Evolutionary conservation across 2,888 invertebrate genomes (phyloP), one percentile per base, ranked within the genome.

Genomic region (Osmoderma eremita): DNA sequence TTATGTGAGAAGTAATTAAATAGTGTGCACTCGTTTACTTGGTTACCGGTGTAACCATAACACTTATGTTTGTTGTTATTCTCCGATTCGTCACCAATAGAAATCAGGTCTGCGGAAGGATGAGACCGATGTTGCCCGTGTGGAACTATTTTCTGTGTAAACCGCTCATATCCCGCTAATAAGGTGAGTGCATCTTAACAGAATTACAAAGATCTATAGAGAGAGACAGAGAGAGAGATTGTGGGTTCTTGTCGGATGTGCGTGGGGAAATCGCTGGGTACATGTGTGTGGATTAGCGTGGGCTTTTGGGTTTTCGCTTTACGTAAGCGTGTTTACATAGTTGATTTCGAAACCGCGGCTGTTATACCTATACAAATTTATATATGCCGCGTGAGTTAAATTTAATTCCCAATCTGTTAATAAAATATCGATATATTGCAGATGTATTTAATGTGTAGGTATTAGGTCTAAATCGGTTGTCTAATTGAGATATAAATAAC

Each of bases 211-310:
- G 3, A 30, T 1, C 3, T 30, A 30, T 2, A 30, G 3, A 30
- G 30, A 30, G 30, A 30, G 3, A 30, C 3, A 24, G 5, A 30
- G 2, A 30, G 3, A 30, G 30, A 30, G 30, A 30, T 30, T 30
- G 30, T 30, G 30, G 30, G 30, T 30, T 53, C 36, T 38, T 17
- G 13, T 38, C 10, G 20, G 18, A 38, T 22, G 10, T 36, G 53
- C 53, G 58, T 61, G 58, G 58, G 42, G 58, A 45, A 61, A 61
- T 61, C 45, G 42, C 24, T 53, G 38, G 36, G 30, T 30, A 30
- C 30, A 30, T 22, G 45, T 58, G 17, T 56, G 58, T 61, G 41
- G 56, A 22, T 56, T 56, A 18, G 56, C 56, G 58, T 61, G 42
- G 58, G 58, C 17, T 48, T 30, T 61, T 45, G 24, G 45, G 48